Conservation (phyloP, 2,113 vertebrate genomes). For the Platycercus adscitus region DNA sequence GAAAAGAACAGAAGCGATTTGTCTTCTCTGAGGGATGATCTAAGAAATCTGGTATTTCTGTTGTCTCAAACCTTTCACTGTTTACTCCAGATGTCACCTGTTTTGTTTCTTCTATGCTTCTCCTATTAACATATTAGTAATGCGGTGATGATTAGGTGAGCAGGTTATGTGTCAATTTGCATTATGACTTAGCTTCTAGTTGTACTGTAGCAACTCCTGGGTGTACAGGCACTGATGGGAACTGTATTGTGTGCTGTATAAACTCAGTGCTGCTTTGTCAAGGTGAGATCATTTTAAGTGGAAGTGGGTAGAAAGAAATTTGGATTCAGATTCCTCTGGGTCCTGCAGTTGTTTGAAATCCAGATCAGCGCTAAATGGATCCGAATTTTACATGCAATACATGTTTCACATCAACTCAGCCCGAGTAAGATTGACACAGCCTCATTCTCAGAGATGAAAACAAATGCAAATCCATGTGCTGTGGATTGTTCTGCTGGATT, state of each 20-base stretch:
- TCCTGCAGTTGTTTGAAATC: neutral
- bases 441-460: neutral
- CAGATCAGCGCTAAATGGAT: neutral
- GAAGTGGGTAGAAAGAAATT: neutral
- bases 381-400: neutral
- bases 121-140: neutral
- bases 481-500: neutral
- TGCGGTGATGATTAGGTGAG: neutral
- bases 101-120: neutral
- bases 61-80: neutral
- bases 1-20: neutral
- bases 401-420: neutral
- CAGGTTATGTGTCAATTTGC: neutral
- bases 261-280: neutral
- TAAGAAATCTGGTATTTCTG: neutral
- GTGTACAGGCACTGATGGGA: neutral
- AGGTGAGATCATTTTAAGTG: neutral
- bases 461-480: conserved; percentile 12
- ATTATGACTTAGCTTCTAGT: neutral
- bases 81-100: conserved; percentile 23
- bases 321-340: neutral
- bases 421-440: neutral
- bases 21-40: neutral
- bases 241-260: neutral
- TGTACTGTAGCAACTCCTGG: neutral